Percentiles rank a stretch among this genome's conserved stretches.
Evolutionary conservation across 2,797 vertebrate species (phyloP).

Genomic region (Anabas testudineus): DNA sequence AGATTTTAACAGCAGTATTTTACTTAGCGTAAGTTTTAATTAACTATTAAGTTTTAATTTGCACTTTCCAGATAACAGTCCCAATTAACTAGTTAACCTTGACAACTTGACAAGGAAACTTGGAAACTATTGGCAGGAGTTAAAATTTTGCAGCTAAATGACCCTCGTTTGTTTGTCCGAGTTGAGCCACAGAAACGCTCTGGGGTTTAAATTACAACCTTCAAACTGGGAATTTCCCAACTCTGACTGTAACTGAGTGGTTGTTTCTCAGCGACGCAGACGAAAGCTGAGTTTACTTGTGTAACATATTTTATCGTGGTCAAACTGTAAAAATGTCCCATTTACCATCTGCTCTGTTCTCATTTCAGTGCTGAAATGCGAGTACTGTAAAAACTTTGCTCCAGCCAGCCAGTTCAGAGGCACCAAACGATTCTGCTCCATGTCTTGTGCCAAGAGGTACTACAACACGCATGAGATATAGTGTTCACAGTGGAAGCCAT

Average conservation of each 20-base stretch:
- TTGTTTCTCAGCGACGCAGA: background rate
- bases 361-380: conserved; percentile 90
- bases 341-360: conserved; percentile 31
- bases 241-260: conserved; percentile 1
- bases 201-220: conserved; percentile 36
- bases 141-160: background rate
- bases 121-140: background rate
- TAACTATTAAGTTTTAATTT: background rate
- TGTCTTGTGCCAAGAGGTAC: conserved; percentile 97
- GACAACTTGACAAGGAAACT: background rate
- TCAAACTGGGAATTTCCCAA: conserved; percentile 9
- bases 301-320: background rate
- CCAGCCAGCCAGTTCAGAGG: conserved; percentile 94
- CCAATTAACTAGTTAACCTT: background rate
- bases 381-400: conserved; percentile 94
- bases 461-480: conserved; percentile 54
- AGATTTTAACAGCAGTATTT: background rate
- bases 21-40: background rate
- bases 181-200: conserved; percentile 2
- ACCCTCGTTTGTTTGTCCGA: conserved; percentile 4
- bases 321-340: background rate
- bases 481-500: conserved; percentile 20
- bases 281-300: no score
- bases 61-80: background rate
- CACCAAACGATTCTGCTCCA: conserved; percentile 97